Percentiles rank a stretch among this genome's conserved stretches.
These are phyloP conservation scores for Plebejus melissa DNA, from an alignment of 2,888 invertebrate species.

Conservation along the genomic window DNA sequence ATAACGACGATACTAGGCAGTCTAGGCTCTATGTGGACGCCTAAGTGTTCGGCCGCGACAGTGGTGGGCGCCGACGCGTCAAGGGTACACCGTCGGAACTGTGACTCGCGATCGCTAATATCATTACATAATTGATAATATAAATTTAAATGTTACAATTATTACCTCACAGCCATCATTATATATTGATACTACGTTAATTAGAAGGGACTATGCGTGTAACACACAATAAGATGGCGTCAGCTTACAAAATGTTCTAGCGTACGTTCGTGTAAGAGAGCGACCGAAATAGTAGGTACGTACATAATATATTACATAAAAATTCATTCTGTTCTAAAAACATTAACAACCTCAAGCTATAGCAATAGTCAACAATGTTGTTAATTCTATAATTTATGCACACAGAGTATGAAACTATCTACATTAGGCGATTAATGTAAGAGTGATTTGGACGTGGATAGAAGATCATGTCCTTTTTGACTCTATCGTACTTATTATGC, in stretches of 20 bases:
- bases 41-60: conserved; percentile 36
- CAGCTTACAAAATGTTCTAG: conserved; percentile 75
- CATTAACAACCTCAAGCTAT: conserved; percentile 79
- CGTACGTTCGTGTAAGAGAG: conserved; percentile 67
- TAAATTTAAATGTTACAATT: conserved; percentile 76
- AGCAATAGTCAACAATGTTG: conserved; percentile 80
- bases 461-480: neutral
- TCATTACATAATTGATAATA: conserved; percentile 63
- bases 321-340: conserved; percentile 76
- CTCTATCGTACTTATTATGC: neutral
- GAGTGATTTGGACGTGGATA: conserved; percentile 12
- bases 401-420: conserved; percentile 67
- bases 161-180: conserved; percentile 80
- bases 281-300: conserved; percentile 55
- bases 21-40: conserved; percentile 39
- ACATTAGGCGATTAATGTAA: conserved; percentile 39
- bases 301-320: conserved; percentile 72
- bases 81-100: conserved; percentile 45
- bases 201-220: conserved; percentile 73
- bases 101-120: conserved; percentile 58
- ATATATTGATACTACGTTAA: conserved; percentile 78
- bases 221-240: conserved; percentile 72
- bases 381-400: conserved; percentile 74
- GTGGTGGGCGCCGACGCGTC: conserved; percentile 44
- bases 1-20: conserved; percentile 36